A percentile compares a stretch with the other conserved stretches of the same genome.
Evolutionary conservation across 1,140 invertebrate species (phyloP).

Genomic region (Monochamus saltuarius): DNA sequence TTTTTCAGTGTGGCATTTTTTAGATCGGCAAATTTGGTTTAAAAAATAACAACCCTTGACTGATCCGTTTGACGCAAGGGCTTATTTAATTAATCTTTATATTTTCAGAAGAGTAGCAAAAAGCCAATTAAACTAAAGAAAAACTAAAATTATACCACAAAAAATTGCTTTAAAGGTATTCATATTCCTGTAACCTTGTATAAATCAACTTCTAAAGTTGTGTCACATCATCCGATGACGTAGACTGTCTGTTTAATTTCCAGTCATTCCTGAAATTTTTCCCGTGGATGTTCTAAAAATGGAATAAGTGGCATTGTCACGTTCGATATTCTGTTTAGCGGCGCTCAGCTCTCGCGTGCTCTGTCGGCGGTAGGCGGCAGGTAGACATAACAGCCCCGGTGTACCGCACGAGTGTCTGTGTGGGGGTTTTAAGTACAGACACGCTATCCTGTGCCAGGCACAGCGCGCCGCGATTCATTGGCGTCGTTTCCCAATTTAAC

Average conservation of each 20-base stretch:
- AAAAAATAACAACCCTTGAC: no score
- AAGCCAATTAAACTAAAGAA: no score
- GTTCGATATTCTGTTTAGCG: slow-evolving; percentile 4
- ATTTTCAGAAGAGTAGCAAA: no score
- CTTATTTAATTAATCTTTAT: no score
- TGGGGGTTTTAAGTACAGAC: slow-evolving; percentile 2
- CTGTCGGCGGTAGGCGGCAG: slow-evolving; percentile 4
- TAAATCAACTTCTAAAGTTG: not conserved
- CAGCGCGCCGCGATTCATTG: not conserved
- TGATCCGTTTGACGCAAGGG: no score
- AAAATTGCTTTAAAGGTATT: no score
- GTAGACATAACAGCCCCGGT: slow-evolving; percentile 14
- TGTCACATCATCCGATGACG: not conserved
- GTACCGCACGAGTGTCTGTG: slow-evolving; percentile 19
- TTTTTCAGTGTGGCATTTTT: no score
- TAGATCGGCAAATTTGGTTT: no score
- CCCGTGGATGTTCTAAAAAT: not conserved
- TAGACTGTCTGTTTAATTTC: not conserved
- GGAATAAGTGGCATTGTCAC: slow-evolving; percentile 4
- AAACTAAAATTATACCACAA: no score
- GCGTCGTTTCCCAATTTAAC: no score
- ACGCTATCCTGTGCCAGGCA: slow-evolving; percentile 8
- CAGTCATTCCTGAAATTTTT: not conserved
- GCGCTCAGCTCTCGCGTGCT: not conserved
- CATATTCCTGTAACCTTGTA: no score